phyloP scores from a whole-genome alignment of 2,113 vertebrate species.

The Chamaea fasciata region DNA sequence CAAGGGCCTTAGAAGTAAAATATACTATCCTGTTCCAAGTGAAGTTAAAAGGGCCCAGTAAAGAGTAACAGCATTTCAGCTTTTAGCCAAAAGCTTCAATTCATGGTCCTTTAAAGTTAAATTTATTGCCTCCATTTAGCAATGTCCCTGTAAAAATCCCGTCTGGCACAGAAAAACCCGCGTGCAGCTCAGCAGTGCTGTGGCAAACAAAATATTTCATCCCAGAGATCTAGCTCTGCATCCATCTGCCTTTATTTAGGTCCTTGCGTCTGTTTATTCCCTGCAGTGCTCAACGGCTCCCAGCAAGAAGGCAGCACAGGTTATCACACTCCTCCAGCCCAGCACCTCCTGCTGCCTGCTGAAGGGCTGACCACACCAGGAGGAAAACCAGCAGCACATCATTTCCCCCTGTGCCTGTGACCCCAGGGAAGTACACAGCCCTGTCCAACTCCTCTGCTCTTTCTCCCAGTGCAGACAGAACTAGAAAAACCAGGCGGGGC shows the following conservation, averaged over 20 bases:
- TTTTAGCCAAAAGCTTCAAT: conserved; percentile 70
- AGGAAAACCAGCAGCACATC: not conserved
- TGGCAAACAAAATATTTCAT: conserved; percentile 55
- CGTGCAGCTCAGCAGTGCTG: conserved; percentile 3
- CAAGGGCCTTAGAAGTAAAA: conserved; percentile 62
- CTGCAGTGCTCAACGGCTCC: not conserved
- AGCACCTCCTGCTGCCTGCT: not conserved
- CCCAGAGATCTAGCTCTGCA: not conserved
- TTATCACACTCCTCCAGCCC: not conserved
- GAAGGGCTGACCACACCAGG: not conserved
- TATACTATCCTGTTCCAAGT: conserved; percentile 66
- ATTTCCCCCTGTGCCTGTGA: rapidly evolving
- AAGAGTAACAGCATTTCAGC: conserved; percentile 70
- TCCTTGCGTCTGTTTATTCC: not conserved
- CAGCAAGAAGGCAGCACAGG: not conserved
- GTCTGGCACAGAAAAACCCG: conserved; percentile 56
- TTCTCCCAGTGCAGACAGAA: not conserved
- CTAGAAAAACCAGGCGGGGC: not conserved
- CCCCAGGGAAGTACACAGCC: not conserved
- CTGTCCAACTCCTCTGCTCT: not conserved
- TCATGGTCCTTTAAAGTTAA: conserved; percentile 70
- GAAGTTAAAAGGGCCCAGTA: conserved; percentile 69
- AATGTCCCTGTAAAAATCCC: conserved; percentile 67
- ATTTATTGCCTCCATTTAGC: conserved; percentile 76
- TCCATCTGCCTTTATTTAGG: conserved; percentile 7